Conservation (phyloP, 2,888 invertebrate genomes). For the Eucera pruinosa region DNA sequence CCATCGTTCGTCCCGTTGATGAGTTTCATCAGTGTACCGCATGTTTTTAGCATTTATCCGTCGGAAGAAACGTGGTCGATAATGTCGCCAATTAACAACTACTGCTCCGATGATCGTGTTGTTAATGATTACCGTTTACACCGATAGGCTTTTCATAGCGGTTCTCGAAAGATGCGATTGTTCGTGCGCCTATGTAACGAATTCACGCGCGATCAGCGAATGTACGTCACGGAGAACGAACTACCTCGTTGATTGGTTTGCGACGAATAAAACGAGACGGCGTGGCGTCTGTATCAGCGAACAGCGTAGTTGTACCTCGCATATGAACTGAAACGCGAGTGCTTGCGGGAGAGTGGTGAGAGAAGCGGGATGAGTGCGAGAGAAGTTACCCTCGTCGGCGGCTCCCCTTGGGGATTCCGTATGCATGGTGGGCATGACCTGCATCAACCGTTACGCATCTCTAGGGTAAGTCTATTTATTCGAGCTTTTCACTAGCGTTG, state of each 20-base stretch:
- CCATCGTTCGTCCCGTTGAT: neutral
- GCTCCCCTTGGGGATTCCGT: conserved; percentile 95
- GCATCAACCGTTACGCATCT: conserved; percentile 91
- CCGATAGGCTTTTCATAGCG: neutral
- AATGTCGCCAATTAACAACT: neutral
- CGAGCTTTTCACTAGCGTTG: neutral
- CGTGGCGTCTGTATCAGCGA: conserved; percentile 44
- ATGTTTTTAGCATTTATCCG: neutral
- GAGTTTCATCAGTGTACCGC: neutral
- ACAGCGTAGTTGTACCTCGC: conserved; percentile 11
- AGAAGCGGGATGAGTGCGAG: conserved; percentile 87
- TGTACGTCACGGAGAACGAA: conserved; percentile 19
- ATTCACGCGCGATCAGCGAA: conserved; percentile 20
- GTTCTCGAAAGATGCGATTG: conserved; percentile 22
- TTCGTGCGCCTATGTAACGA: neutral
- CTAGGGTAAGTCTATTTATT: conserved; percentile 87
- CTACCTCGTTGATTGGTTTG: conserved; percentile 22
- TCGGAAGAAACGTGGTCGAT: neutral
- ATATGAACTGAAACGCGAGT: conserved; percentile 20
- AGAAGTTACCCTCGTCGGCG: conserved; percentile 91
- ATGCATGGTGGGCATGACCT: conserved; percentile 94
- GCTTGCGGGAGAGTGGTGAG: conserved; percentile 15
- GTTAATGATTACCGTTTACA: neutral
- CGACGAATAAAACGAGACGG: conserved; percentile 36
- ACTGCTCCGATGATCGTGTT: neutral